Percentiles rank a stretch among this genome's conserved stretches.
Conservation (phyloP, 2,797 vertebrate genomes). For the Amblyopsis hoosieri region DNA sequence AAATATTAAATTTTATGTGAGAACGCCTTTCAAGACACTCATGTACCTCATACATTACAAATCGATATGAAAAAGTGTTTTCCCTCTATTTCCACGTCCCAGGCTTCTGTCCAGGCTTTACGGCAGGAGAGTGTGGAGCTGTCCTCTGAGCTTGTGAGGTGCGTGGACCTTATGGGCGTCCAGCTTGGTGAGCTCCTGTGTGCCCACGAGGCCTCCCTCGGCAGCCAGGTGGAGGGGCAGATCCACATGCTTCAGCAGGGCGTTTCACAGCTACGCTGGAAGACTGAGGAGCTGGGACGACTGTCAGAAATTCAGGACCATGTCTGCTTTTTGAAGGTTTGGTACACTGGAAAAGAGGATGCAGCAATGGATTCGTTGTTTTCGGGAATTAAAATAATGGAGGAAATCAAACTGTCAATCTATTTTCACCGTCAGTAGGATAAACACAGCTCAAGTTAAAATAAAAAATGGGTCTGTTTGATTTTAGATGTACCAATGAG, state of each 20-base stretch:
- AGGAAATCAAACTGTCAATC: no score
- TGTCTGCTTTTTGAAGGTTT: slow-evolving; percentile 73
- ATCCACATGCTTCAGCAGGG: slow-evolving; percentile 71
- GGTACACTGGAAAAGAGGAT: no score
- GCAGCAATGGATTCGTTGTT: no score
- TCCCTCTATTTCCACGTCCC: background rate
- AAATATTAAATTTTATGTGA: no score
- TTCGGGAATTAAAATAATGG: no score
- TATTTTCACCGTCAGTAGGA: no score
- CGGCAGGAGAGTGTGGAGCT: slow-evolving; percentile 60
- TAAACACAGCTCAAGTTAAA: no score
- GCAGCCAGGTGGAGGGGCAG: slow-evolving; percentile 55
- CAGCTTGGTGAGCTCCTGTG: slow-evolving; percentile 63
- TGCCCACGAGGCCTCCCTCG: slow-evolving; percentile 53
- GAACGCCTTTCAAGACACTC: background rate
- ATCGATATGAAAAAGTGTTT: background rate
- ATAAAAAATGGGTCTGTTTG: no score
- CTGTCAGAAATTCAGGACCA: slow-evolving; percentile 66
- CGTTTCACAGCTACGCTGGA: slow-evolving; percentile 61
- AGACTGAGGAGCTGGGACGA: slow-evolving; percentile 61
- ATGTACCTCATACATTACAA: background rate
- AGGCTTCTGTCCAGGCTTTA: slow-evolving; percentile 71
- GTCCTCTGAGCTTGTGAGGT: slow-evolving; percentile 61
- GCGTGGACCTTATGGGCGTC: slow-evolving; percentile 50
- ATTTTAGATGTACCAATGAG: no score